A percentile compares a stretch with the other conserved stretches of the same genome.
These are phyloP conservation scores for Isichthys henryi DNA, from an alignment of 2,113 vertebrate species.

Conservation along the genomic window DNA sequence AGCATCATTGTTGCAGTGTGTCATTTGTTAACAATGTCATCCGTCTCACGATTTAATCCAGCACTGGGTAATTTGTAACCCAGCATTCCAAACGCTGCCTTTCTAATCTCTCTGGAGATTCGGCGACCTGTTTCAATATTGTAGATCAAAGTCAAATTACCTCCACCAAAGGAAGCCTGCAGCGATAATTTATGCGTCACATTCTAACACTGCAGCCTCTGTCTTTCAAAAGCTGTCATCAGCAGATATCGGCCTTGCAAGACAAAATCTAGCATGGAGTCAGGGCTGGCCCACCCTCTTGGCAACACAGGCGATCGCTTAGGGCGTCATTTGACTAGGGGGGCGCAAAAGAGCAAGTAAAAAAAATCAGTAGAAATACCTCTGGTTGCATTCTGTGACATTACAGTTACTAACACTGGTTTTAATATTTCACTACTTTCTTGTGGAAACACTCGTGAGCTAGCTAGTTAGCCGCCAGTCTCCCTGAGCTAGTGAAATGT, in stretches of 20 bases:
- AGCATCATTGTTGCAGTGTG: not conserved
- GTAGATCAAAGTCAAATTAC: conserved; percentile 6
- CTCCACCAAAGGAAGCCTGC: conserved; percentile 8
- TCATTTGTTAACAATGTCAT: not conserved
- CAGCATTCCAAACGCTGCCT: not conserved
- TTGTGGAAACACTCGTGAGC: not conserved
- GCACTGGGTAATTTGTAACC: not conserved
- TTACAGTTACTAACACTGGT: not conserved
- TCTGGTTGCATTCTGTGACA: not conserved
- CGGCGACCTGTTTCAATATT: not conserved
- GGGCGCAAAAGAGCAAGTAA: not conserved
- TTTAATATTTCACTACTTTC: not conserved
- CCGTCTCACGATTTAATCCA: not conserved
- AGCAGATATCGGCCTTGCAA: not conserved
- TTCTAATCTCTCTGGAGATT: conserved; percentile 6
- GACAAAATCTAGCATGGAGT: not conserved
- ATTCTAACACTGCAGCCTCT: conserved; percentile 5
- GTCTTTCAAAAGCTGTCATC: not conserved
- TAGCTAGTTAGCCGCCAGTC: not conserved
- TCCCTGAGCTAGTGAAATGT: not conserved
- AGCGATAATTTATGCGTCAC: not conserved
- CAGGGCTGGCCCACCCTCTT: not conserved
- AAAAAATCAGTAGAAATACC: not conserved
- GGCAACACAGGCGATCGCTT: not conserved
- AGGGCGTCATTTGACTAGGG: not conserved